phyloP scores from a whole-genome alignment of 2,113 vertebrate genomes.

The Thryonomys swinderianus region DNA sequence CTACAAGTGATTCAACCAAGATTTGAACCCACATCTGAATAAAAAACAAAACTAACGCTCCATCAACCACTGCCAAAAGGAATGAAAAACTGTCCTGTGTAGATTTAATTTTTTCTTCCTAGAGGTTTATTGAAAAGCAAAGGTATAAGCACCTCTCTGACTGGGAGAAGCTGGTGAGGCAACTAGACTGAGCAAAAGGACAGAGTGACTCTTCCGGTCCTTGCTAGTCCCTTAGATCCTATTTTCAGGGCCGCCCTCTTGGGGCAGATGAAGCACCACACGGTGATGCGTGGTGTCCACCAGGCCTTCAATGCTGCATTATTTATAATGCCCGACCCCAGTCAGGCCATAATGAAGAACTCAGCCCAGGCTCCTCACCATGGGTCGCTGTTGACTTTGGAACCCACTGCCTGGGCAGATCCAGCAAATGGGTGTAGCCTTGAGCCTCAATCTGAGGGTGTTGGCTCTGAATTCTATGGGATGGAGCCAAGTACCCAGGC shows the following conservation, averaged over 20 bases:
- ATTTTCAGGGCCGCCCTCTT: neutral
- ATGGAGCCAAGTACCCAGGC: neutral
- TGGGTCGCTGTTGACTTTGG: conserved; percentile 76
- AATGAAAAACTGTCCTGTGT: accelerated
- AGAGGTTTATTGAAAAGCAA: neutral
- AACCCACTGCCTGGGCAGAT: conserved; percentile 60
- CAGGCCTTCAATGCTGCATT: conserved; percentile 54
- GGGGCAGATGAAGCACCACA: neutral
- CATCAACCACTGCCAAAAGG: neutral
- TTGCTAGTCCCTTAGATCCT: neutral
- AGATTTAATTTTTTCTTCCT: neutral
- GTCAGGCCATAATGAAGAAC: conserved; percentile 72
- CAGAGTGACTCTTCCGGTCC: accelerated
- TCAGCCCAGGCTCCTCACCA: conserved; percentile 37
- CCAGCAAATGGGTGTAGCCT: neutral
- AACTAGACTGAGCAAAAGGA: neutral
- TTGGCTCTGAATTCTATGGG: neutral
- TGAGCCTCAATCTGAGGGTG: neutral
- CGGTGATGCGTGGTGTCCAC: neutral
- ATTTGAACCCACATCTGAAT: neutral
- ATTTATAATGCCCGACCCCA: conserved; percentile 54
- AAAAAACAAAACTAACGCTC: neutral
- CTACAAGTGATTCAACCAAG: neutral
- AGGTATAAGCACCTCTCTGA: neutral
- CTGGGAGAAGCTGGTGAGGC: neutral